Base-by-base conservation (phyloP, 2,797 vertebrate genomes). In the Sebastolobus alascanus region DNA sequence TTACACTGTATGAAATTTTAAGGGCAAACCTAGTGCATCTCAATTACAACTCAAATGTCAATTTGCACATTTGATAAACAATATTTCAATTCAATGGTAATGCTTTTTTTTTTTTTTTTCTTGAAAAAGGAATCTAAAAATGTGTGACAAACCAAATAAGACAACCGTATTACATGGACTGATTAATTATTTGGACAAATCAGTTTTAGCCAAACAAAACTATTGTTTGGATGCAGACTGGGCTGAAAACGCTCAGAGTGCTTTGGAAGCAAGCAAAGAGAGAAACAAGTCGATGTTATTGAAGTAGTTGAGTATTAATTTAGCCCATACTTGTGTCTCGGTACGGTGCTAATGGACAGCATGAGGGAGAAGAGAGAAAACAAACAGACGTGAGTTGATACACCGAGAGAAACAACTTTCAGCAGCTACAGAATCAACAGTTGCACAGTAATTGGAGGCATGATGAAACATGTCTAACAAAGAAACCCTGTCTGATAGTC, bases 311-410 rank as follows among this genome's bases (percentile, higher is more conserved):
- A 96, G 96, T 96, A 91, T 87, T 80, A 97, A 97, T 97, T 96
- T 94, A 87, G 65, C 73, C 80, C 97, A 95, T 99, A 99, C 97
- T 99, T 99, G 98, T 99, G 96, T 99, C 98, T 97, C 98, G 98
- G 97, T 98, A 99, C 95, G 98, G 97, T 96, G 98, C 98, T 99
- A 96, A 96, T 96, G 96, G 97, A 96, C 96, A 97, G 97, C 98
- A 96, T 97, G 97, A 96, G 54, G 96, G 96, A 97, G 94, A 95
- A 97, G 96, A 78, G 85, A 96, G 96, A 96, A 95, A 75, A 93
- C 73, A 97, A 61, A 97, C 69, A 97, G 94, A 96, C 90, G 94
- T 97, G 95, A 97, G 96, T 97, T 96, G 94, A 95, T 92, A 96
- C 94, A 91, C 92, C 90, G 93, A 95, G 91, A 92, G 86, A 91